Percentiles rank a stretch among this genome's conserved stretches.
Conservation (phyloP, 2,797 vertebrate species). For the Emydoidea blandingii region DNA sequence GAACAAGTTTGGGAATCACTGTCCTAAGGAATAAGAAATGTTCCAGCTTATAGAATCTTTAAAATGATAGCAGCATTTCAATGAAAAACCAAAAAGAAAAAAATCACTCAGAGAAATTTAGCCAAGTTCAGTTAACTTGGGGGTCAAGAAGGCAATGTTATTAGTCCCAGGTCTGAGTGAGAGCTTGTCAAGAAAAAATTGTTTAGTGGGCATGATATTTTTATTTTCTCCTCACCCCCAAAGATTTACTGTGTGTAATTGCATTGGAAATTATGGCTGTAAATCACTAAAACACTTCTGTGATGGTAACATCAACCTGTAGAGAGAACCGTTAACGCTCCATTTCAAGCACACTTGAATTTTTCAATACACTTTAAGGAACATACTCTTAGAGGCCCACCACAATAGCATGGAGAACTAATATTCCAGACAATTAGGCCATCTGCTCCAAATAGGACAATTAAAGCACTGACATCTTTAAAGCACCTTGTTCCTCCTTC, state of each 20-base stretch:
- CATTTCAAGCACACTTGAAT: slow-evolving; percentile 80
- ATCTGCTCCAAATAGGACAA: slow-evolving; percentile 80
- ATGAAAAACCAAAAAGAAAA: slow-evolving; percentile 15
- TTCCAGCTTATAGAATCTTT: slow-evolving; percentile 42
- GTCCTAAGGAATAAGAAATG: slow-evolving; percentile 33
- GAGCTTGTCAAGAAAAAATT: slow-evolving; percentile 60
- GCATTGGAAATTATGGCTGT: slow-evolving; percentile 76
- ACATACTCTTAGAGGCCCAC: slow-evolving; percentile 64
- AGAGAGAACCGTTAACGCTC: slow-evolving; percentile 71
- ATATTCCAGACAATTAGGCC: slow-evolving; percentile 78
- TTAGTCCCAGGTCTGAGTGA: neutral
- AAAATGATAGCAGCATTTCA: slow-evolving; percentile 16
- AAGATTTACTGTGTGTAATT: slow-evolving; percentile 78
- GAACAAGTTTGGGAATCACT: too few relatives aligned
- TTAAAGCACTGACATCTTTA: slow-evolving; percentile 76
- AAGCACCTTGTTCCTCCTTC: slow-evolving; percentile 71
- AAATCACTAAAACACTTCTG: slow-evolving; percentile 78
- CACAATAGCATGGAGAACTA: slow-evolving; percentile 68
- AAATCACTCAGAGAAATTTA: slow-evolving; percentile 19
- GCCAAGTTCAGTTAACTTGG: neutral
- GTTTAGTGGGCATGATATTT: slow-evolving; percentile 71
- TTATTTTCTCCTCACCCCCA: slow-evolving; percentile 64
- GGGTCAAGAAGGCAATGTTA: slow-evolving; percentile 19
- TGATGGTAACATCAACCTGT: slow-evolving; percentile 63
- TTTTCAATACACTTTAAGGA: slow-evolving; percentile 75